Conservation (phyloP, 2,888 invertebrate genomes). For the Phymatocera aterrima region DNA sequence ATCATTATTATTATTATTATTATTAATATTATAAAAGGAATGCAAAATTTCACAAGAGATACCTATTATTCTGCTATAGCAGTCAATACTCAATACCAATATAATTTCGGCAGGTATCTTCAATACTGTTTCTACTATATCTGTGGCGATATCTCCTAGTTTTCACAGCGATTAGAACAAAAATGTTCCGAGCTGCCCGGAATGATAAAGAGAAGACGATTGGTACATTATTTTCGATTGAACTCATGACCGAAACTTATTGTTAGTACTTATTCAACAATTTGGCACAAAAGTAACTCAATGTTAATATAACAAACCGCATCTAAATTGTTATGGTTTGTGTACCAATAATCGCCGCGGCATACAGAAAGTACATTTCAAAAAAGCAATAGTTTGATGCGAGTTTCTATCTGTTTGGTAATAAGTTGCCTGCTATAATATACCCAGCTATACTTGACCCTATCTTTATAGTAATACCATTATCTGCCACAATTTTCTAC, state of each 20-base stretch:
- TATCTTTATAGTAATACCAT: neutral
- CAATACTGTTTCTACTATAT: slow-evolving; percentile 27
- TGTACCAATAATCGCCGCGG: neutral
- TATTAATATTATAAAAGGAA: too few species aligned
- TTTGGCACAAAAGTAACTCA: slow-evolving; percentile 35
- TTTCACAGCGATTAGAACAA: slow-evolving; percentile 6
- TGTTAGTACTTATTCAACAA: slow-evolving; percentile 32
- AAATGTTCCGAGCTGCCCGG: neutral
- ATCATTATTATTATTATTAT: too few species aligned
- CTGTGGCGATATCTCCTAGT: neutral
- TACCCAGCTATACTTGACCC: neutral
- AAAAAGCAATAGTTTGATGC: neutral
- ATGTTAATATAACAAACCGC: slow-evolving; percentile 2
- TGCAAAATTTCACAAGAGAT: too few species aligned
- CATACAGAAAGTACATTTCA: neutral
- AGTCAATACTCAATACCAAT: neutral
- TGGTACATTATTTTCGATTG: slow-evolving; percentile 17
- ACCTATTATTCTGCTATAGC: slow-evolving; percentile 4
- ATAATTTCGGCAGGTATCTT: neutral
- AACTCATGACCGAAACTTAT: neutral
- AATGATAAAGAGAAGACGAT: slow-evolving; percentile 21
- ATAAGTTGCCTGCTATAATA: neutral
- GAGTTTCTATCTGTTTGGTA: neutral
- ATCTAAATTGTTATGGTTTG: neutral
- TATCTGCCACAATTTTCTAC: neutral